Conservation (phyloP, 2,888 invertebrate genomes). For the Galeopsomyia nigrocyanea region DNA sequence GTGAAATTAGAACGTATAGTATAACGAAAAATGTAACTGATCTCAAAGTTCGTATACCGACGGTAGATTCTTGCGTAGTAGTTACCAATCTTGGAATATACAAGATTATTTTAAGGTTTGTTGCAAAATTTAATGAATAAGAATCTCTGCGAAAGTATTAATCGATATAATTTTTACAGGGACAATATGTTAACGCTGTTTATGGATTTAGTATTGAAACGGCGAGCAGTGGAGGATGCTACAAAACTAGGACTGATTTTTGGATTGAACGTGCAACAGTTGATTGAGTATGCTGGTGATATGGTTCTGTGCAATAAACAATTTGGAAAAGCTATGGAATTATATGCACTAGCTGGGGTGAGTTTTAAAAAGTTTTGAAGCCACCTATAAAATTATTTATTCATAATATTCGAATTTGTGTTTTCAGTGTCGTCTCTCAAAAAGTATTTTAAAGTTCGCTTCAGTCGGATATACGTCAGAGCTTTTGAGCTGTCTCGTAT, state of each 20-base stretch:
- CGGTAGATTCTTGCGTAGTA: conserved; percentile 73
- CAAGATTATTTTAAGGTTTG: conserved; percentile 73
- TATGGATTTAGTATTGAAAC: conserved; percentile 72
- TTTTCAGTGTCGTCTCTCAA: conserved; percentile 72
- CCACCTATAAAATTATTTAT: too few species aligned
- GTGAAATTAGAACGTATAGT: conserved; percentile 34
- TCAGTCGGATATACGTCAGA: conserved; percentile 75
- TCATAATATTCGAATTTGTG: background rate
- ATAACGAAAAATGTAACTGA: conserved; percentile 64
- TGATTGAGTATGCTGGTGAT: conserved; percentile 87
- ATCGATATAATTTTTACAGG: conserved; percentile 56
- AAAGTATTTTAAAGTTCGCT: conserved; percentile 75
- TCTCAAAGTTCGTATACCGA: conserved; percentile 68
- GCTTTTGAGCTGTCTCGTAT: conserved; percentile 73
- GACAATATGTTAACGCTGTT: conserved; percentile 71
- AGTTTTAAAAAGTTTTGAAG: conserved; percentile 36
- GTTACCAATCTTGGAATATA: conserved; percentile 75
- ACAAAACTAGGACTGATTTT: conserved; percentile 74
- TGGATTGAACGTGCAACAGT: conserved; percentile 75
- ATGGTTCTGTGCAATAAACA: conserved; percentile 81
- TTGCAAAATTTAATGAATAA: conserved; percentile 27
- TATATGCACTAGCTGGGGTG: conserved; percentile 85
- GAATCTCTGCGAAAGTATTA: background rate
- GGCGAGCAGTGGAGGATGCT: conserved; percentile 72
- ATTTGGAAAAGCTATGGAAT: conserved; percentile 82